These are phyloP conservation scores for Sipha flava DNA, from an alignment of 1,140 invertebrate species.

Conservation along the genomic window DNA sequence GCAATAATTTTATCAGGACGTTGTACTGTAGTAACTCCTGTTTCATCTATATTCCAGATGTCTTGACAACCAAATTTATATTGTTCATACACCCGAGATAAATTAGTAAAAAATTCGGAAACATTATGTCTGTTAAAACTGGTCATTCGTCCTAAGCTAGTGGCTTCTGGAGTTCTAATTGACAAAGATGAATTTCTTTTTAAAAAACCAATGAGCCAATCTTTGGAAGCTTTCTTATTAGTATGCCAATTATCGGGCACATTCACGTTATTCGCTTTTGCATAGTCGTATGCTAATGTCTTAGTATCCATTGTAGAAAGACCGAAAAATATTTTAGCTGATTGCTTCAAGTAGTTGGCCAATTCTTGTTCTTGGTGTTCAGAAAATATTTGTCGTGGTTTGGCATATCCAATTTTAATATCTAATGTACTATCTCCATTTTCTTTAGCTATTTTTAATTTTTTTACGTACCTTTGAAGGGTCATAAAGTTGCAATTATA, in stretches of 20 bases:
- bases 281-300: not conserved
- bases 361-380: not conserved
- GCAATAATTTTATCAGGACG: constrained; percentile 45
- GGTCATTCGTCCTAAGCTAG: not conserved
- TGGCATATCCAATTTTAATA: not conserved
- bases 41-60: constrained; percentile 49
- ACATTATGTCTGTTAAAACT: not conserved
- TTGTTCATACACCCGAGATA: not conserved
- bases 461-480: not conserved
- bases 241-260: not conserved
- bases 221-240: not conserved
- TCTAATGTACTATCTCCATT: not conserved
- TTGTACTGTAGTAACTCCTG: constrained; percentile 46
- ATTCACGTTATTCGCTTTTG: not conserved
- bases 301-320: not conserved
- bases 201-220: not conserved
- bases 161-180: not conserved
- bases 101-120: not conserved
- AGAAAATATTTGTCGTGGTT: not conserved
- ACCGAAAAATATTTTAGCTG: not conserved
- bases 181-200: not conserved
- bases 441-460: not conserved
- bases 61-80: not conserved
- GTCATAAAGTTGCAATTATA: not conserved
- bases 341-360: not conserved